Conservation (phyloP, 37 sponge, comb jelly and placozoan genomes). For the Ephydatia muelleri region DNA sequence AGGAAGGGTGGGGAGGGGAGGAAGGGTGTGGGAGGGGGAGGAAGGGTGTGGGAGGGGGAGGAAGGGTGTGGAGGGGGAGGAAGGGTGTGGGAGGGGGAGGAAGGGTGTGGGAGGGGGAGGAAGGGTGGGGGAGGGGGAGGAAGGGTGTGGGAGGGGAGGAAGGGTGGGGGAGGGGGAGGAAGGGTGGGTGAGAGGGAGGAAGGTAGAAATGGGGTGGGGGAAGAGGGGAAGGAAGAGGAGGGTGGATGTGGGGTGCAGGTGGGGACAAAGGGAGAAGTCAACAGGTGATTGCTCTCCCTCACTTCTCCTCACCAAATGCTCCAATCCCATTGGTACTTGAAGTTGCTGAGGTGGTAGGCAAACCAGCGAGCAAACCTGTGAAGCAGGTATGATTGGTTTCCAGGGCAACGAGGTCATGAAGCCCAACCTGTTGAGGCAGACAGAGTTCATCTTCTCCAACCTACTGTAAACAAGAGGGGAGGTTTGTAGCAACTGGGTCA, state of each 20-base stretch:
- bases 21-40: neutral
- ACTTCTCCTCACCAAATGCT: constrained; percentile 65
- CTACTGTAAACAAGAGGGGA: constrained; percentile 65
- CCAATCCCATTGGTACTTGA: constrained; percentile 91
- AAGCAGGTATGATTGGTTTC: neutral
- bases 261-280: neutral
- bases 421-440: constrained; percentile 67
- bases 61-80: neutral
- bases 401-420: neutral
- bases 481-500: constrained; percentile 71
- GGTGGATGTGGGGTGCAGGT: neutral
- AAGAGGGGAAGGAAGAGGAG: neutral
- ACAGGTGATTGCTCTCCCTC: too few relatives aligned
- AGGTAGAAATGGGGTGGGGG: neutral
- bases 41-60: neutral
- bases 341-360: constrained; percentile 91
- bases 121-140: neutral
- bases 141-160: neutral
- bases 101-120: neutral
- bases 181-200: neutral
- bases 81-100: neutral
- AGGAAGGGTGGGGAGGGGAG: neutral
- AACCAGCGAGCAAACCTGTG: constrained; percentile 90
- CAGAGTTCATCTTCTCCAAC: constrained; percentile 87
- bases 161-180: neutral